Percentiles rank a stretch among this genome's conserved stretches.
These are phyloP conservation scores for Abramis brama DNA, from an alignment of 2,113 vertebrate genomes.

Conservation along the genomic window DNA sequence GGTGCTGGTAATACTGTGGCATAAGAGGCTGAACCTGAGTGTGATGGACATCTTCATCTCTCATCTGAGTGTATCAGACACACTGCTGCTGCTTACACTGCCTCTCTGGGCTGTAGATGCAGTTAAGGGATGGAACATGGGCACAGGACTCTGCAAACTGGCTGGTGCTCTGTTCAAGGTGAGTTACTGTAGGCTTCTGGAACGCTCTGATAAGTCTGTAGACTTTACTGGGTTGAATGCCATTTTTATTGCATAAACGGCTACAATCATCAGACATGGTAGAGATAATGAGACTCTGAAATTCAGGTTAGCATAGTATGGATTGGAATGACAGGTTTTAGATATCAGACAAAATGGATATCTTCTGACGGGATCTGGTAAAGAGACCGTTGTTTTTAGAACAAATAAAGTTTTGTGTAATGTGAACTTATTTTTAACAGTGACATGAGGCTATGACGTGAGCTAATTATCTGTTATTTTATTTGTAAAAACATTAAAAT, in stretches of 20 bases:
- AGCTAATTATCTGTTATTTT: too few species aligned
- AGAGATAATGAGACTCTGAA: background rate
- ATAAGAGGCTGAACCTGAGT: constrained; percentile 67
- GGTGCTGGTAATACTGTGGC: constrained; percentile 71
- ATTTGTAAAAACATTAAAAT: background rate
- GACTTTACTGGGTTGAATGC: background rate
- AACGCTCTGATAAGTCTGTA: background rate
- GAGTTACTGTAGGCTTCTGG: background rate
- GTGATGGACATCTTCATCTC: constrained; percentile 81
- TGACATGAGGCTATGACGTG: background rate
- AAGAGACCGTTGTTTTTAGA: background rate
- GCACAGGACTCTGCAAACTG: constrained; percentile 78
- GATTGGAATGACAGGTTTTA: background rate
- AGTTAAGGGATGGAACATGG: constrained; percentile 74
- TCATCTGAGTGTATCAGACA: constrained; percentile 74
- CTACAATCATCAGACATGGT: background rate
- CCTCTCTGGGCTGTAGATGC: constrained; percentile 80
- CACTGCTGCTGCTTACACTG: constrained; percentile 79
- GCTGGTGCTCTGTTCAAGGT: constrained; percentile 79
- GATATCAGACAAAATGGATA: background rate
- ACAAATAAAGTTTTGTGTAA: background rate
- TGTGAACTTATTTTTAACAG: background rate
- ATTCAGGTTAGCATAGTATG: background rate
- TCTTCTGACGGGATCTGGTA: background rate
- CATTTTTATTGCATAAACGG: background rate